Percentiles rank a stretch among this genome's conserved stretches.
Conservation (phyloP, 2,113 vertebrate species). For the Nycticebus coucang region DNA sequence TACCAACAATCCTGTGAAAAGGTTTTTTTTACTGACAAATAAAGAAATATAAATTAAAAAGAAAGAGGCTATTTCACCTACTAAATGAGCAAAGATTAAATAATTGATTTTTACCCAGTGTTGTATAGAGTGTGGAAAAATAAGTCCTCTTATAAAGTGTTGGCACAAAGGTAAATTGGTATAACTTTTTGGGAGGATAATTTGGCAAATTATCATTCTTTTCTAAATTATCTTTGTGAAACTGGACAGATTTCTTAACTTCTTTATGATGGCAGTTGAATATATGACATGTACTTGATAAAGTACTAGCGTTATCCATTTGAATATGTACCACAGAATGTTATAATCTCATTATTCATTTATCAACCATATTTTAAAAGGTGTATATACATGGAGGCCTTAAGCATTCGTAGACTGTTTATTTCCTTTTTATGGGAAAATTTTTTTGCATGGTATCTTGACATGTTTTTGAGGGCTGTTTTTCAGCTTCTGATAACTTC, state of each 20-base stretch:
- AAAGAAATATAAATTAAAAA: not conserved
- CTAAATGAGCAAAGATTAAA: not conserved
- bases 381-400: not conserved
- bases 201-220: not conserved
- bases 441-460: not conserved
- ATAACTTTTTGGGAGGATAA: not conserved
- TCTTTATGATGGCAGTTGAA: not conserved
- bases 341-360: not conserved
- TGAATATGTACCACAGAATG: not conserved
- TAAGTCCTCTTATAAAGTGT: slow-evolving; percentile 10
- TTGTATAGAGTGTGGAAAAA: not conserved
- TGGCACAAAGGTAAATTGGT: not conserved
- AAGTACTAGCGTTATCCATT: not conserved
- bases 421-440: not conserved
- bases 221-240: not conserved
- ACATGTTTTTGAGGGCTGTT: not conserved
- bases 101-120: not conserved
- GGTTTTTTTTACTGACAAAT: not conserved
- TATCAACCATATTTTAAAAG: not conserved
- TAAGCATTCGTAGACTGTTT: not conserved
- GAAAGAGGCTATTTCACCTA: not conserved
- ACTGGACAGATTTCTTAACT: not conserved
- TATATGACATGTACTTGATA: not conserved
- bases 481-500: not conserved
- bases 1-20: not conserved